Percentiles rank a stretch among this genome's conserved stretches.
phyloP scores from a whole-genome alignment of 2,888 invertebrate species.

The Celastrina argiolus region DNA sequence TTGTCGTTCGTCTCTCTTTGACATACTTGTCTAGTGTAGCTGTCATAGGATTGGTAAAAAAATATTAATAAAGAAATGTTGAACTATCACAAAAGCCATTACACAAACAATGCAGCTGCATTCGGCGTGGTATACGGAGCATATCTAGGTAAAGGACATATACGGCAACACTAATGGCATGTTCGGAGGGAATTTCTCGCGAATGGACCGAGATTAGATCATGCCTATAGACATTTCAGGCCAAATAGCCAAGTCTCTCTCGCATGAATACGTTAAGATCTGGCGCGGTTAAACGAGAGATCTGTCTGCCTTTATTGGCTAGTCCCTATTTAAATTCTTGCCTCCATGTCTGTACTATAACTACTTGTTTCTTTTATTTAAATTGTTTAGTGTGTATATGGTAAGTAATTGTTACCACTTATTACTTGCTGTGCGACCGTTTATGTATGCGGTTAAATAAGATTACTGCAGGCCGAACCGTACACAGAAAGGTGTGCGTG shows the following conservation, averaged over 20 bases:
- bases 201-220: constrained; percentile 6
- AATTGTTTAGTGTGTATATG: constrained; percentile 2
- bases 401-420: constrained; percentile 5
- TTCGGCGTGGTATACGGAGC: neutral
- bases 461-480: neutral
- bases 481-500: neutral
- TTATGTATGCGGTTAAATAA: neutral
- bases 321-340: neutral
- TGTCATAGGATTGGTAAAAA: neutral
- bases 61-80: neutral
- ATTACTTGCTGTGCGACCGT: neutral
- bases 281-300: neutral
- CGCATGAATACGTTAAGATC: neutral
- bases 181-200: constrained; percentile 12
- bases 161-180: constrained; percentile 17
- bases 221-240: constrained; percentile 8
- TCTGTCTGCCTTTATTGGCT: constrained; percentile 8
- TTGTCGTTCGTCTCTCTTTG: neutral
- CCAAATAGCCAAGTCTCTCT: neutral
- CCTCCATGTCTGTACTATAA: neutral
- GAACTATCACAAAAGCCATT: neutral
- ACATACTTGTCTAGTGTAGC: neutral
- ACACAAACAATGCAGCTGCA: neutral
- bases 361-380: neutral
- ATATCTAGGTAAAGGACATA: constrained; percentile 20